Conservation (phyloP, 2,797 vertebrate species). For the Lepus townsendii region DNA sequence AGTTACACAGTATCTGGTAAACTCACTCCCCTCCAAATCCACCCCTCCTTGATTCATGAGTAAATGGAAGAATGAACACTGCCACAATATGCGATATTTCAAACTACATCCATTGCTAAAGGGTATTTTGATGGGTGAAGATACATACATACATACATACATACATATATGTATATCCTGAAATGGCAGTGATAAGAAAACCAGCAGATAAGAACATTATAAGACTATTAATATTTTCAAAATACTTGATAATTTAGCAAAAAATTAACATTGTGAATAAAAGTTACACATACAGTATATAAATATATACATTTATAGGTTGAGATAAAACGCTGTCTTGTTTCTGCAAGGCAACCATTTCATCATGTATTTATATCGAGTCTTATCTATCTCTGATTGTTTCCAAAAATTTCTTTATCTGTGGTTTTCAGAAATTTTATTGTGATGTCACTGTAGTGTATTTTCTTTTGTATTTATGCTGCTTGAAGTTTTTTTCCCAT, state of each 20-base stretch:
- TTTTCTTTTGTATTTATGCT: constrained; percentile 12
- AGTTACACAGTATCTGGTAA: not conserved
- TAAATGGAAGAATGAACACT: not conserved
- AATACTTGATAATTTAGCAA: too few species aligned
- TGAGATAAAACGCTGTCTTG: not conserved
- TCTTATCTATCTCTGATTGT: not conserved
- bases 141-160: too few species aligned
- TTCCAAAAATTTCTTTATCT: not conserved
- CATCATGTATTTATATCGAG: not conserved
- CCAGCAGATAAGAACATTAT: too few species aligned
- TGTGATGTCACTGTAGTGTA: not conserved
- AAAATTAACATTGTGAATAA: too few species aligned
- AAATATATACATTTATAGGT: not conserved
- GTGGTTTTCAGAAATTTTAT: not conserved
- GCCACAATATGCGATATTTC: not conserved
- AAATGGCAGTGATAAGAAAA: too few species aligned
- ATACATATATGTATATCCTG: too few species aligned
- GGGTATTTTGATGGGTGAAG: not conserved
- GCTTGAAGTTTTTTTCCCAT: not conserved
- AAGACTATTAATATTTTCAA: too few species aligned
- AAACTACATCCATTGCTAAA: not conserved
- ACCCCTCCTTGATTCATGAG: rapidly evolving
- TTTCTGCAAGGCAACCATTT: too few species aligned
- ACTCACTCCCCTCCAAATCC: not conserved
- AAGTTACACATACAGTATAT: too few species aligned